A percentile compares a stretch with the other conserved stretches of the same genome.
These are phyloP conservation scores for Ochropacha duplaris DNA, from an alignment of 2,888 invertebrate genomes.

Conservation along the genomic window DNA sequence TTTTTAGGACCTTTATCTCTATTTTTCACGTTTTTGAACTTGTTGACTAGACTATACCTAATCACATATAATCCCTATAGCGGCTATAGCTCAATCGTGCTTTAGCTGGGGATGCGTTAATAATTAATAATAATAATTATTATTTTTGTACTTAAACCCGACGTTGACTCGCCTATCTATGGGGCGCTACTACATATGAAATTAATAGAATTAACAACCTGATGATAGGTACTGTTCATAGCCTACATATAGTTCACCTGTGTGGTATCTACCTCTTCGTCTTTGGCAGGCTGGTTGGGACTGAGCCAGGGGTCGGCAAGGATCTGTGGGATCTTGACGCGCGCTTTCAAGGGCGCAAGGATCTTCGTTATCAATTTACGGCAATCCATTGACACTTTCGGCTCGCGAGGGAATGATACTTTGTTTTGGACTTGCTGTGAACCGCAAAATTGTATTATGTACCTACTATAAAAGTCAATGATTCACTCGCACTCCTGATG, in stretches of 20 bases:
- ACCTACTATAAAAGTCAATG: too few relatives aligned
- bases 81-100: too few relatives aligned
- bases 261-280: slow-evolving; percentile 55
- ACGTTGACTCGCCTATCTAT: too few relatives aligned
- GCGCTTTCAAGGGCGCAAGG: slow-evolving; percentile 86
- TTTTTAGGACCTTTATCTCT: too few relatives aligned
- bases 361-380: slow-evolving; percentile 87
- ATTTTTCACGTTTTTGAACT: too few relatives aligned
- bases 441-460: slow-evolving; percentile 5
- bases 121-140: too few relatives aligned
- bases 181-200: too few relatives aligned
- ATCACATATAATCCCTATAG: too few relatives aligned
- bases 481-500: too few relatives aligned
- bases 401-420: slow-evolving; percentile 86
- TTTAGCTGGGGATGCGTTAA: too few relatives aligned
- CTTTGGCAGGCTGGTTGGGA: slow-evolving; percentile 62
- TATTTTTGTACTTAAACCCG: too few relatives aligned
- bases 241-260: slow-evolving; percentile 17
- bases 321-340: slow-evolving; percentile 86
- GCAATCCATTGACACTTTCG: slow-evolving; percentile 85
- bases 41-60: too few relatives aligned
- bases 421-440: slow-evolving; percentile 88
- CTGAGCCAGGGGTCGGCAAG: slow-evolving; percentile 86
- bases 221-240: neutral
- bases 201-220: neutral